A percentile compares a stretch with the other conserved stretches of the same genome.
Conservation (phyloP, 2,797 vertebrate species). For the Oreochromis grahami region DNA sequence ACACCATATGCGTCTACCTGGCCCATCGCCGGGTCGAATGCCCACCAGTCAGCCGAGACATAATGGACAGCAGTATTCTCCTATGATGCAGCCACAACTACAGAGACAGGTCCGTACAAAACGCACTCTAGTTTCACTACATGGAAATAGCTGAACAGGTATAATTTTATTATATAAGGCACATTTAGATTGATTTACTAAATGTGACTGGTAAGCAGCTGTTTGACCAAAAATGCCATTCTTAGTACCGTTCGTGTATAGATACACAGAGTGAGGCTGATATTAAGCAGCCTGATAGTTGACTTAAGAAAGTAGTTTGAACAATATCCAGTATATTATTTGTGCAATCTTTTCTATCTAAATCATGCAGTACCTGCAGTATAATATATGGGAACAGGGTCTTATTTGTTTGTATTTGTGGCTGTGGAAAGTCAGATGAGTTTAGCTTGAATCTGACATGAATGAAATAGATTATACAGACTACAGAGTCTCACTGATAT, state of each 20-base stretch:
- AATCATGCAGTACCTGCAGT: background rate
- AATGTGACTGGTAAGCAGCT: background rate
- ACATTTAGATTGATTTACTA: background rate
- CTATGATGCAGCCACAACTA: constrained; percentile 97
- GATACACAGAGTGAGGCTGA: background rate
- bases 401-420: background rate
- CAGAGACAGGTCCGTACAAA: constrained; percentile 92
- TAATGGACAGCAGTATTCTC: constrained; percentile 91
- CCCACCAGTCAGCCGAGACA: constrained; percentile 86
- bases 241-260: background rate
- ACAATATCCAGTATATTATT: background rate
- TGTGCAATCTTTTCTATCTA: background rate
- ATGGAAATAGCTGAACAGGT: background rate
- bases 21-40: constrained; percentile 82
- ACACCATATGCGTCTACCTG: constrained; percentile 91
- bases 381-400: background rate
- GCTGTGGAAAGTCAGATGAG: background rate
- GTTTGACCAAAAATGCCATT: background rate
- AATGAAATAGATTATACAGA: background rate
- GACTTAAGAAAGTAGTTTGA: background rate
- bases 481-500: background rate
- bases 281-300: background rate
- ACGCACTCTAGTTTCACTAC: background rate
- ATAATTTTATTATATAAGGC: background rate
- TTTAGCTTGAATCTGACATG: background rate